A percentile compares a stretch with the other conserved stretches of the same genome.
Evolutionary conservation across 2,797 vertebrate genomes (phyloP).

Genomic region (Sebastes hubbsi): DNA sequence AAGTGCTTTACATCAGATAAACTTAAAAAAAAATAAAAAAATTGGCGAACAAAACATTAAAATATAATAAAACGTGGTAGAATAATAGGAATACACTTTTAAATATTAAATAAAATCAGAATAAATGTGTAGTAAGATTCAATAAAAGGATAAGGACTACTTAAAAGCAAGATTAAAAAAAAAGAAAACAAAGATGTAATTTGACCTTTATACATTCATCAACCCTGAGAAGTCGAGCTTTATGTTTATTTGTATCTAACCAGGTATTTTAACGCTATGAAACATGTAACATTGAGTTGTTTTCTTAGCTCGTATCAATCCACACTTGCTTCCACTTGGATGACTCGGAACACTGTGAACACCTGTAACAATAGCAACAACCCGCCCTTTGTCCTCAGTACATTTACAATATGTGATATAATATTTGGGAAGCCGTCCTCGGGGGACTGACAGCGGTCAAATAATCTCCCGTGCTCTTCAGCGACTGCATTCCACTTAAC

Average conservation of each 20-base stretch:
- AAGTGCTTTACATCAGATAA: not conserved
- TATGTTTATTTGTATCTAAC: not conserved
- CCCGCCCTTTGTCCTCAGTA: not conserved
- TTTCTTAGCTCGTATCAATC: not conserved
- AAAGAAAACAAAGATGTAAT: not conserved
- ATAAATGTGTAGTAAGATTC: not conserved
- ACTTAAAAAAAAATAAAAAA: too few relatives aligned
- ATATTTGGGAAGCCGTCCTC: constrained; percentile 9
- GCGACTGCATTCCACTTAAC: constrained; percentile 82
- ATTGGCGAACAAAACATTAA: not conserved
- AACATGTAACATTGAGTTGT: not conserved
- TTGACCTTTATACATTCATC: not conserved
- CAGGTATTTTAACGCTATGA: not conserved
- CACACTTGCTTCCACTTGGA: not conserved
- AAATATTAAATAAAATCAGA: not conserved
- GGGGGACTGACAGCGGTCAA: constrained; percentile 1
- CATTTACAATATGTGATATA: not conserved
- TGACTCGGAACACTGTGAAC: not conserved
- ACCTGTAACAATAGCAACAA: not conserved
- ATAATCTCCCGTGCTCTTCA: constrained; percentile 50
- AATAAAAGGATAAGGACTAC: not conserved
- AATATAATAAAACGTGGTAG: not conserved
- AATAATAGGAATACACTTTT: not conserved
- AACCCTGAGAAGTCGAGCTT: not conserved
- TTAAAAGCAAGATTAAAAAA: not conserved